These are phyloP conservation scores for Agrypnia vestita DNA, from an alignment of 1,140 invertebrate genomes.

Conservation along the genomic window DNA sequence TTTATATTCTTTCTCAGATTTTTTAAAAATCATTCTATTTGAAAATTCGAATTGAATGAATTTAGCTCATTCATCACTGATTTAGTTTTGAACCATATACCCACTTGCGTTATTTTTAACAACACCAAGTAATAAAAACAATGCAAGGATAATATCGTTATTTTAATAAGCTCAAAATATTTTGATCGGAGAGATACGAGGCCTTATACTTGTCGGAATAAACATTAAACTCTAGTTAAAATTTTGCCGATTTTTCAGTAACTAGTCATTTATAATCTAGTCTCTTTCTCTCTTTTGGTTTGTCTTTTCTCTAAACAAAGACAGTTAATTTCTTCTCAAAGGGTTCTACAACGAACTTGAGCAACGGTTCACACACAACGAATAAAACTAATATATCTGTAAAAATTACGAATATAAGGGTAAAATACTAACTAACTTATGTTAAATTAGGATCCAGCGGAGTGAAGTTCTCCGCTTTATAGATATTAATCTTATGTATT, in stretches of 20 bases:
- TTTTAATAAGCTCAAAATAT: no score
- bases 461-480: conserved; percentile 5
- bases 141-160: no score
- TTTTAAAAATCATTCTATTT: no score
- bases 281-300: conserved; percentile 40
- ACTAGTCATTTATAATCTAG: conserved; percentile 52
- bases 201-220: no score
- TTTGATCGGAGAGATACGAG: no score
- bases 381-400: conserved; percentile 55
- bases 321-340: conserved; percentile 58
- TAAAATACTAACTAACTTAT: conserved; percentile 42
- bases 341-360: conserved; percentile 60
- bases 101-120: no score
- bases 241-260: neutral
- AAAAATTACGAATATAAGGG: conserved; percentile 57
- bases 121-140: no score
- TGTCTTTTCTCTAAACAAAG: conserved; percentile 57
- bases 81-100: no score
- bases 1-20: no score
- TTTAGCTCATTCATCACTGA: no score
- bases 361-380: conserved; percentile 61
- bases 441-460: neutral
- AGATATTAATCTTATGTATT: conserved; percentile 49
- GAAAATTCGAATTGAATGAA: no score
- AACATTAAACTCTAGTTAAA: neutral